Base-by-base conservation (phyloP, 2,888 invertebrate species). In the Drosophila mulleri region DNA sequence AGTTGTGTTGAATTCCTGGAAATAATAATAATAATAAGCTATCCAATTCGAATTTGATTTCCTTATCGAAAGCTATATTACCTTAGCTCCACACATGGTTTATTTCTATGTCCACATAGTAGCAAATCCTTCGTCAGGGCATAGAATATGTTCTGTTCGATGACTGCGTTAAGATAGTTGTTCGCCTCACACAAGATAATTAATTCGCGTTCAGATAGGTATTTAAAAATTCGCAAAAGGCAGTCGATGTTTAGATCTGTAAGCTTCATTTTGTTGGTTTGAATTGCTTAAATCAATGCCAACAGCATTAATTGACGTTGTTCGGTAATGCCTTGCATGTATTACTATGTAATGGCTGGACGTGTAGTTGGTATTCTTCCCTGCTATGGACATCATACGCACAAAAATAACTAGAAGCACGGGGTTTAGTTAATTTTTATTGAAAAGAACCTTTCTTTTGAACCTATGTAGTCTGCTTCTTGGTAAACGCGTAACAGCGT, bases 201-300 rank as follows among this genome's bases (percentile, higher is more conserved):
- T 53, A 95, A 90, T 78, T 94, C 94, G 54, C 86, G 83, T 45
- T 94, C 92, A 73, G 93, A 91, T 75, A 94, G 94, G 78, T 93
- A 94, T 78, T 92, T 92, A 75, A 95, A 94, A 77, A 95, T 94
- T 69, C 92, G 88, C 45, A 94, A 78, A 16, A 95, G 88, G 76
- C 94, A 91, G 75, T 93, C 91, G 29, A 89, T 59, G 79, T 91
- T 91, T 37, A 93, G 82, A 57, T 92, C 89, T 16, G 80, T 81
- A 26, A 92, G 74, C 59, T 78, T 83, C 79, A 90, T 76, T 26
- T 35, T 52, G 50, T 39, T 35, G 32, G 6, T 32, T 23, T 26
- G 9, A 11, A 18, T 3, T 37, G 47, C 26, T 32, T 39, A 29
- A 45, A 18, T 63, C 41, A 18, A 23, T 56, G 26, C 12, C 52